Conservation (phyloP, 2,113 vertebrate genomes). For the Uropsilus gracilis region DNA sequence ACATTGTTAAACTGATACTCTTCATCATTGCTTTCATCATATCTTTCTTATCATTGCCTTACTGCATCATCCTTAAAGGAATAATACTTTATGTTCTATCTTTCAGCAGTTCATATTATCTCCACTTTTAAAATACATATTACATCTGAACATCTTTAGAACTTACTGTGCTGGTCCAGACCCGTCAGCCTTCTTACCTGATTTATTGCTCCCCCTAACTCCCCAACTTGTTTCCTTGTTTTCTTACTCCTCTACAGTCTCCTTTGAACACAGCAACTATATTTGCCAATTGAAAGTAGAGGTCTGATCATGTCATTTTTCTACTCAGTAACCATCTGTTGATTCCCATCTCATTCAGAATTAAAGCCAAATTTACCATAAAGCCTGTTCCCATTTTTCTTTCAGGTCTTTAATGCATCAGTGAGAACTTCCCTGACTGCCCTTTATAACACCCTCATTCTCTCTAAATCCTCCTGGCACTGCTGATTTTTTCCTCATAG, state of each 20-base stretch:
- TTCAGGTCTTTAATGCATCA: neutral
- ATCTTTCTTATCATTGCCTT: neutral
- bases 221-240: neutral
- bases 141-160: neutral
- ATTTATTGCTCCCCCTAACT: neutral
- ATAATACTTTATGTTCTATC: neutral
- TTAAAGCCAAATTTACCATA: neutral
- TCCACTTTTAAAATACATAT: neutral
- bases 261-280: neutral
- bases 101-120: neutral
- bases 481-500: slow-evolving; percentile 1
- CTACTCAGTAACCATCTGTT: neutral
- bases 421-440: neutral
- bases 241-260: neutral
- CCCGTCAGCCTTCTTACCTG: neutral
- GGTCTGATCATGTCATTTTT: neutral
- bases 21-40: neutral
- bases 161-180: neutral
- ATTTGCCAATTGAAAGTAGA: slow-evolving; percentile 43
- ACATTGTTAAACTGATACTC: neutral
- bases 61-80: neutral
- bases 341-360: neutral
- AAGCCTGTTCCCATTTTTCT: neutral
- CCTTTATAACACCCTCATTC: neutral
- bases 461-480: neutral